A percentile compares a stretch with the other conserved stretches of the same genome.
These are phyloP conservation scores for Diloba caeruleocephala DNA, from an alignment of 2,888 invertebrate genomes.

Conservation along the genomic window DNA sequence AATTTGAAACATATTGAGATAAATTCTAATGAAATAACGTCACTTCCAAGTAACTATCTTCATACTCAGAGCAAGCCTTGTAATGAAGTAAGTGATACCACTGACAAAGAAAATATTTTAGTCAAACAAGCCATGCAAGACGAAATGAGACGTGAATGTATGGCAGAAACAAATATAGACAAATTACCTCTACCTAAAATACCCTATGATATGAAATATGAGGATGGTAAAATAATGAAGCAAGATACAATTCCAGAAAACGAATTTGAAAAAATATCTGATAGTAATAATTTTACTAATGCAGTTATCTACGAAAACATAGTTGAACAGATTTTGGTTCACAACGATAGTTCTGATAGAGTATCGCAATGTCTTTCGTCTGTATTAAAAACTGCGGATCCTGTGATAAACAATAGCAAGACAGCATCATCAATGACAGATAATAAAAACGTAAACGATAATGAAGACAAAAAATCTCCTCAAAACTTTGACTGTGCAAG, in stretches of 20 bases:
- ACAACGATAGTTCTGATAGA: not conserved
- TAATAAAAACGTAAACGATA: not conserved
- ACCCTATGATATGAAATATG: not conserved
- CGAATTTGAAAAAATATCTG: not conserved
- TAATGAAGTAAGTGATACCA: not conserved
- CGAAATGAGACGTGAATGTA: not conserved
- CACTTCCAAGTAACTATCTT: not conserved
- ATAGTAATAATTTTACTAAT: not conserved
- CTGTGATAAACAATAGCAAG: not conserved
- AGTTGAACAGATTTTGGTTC: not conserved
- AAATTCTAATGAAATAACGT: not conserved
- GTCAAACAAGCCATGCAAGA: not conserved
- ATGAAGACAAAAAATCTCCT: not conserved
- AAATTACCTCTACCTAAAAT: not conserved
- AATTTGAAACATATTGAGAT: not conserved
- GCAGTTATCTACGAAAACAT: not conserved
- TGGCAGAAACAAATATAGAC: not conserved
- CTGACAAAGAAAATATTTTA: not conserved
- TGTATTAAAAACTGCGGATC: not conserved
- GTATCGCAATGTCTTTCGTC: not conserved
- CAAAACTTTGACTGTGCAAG: not conserved
- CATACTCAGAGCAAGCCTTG: not conserved
- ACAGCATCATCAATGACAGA: conserved; percentile 3
- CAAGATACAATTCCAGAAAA: not conserved
- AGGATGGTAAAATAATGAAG: not conserved